Evolutionary conservation across 1,140 invertebrate genomes (phyloP), one percentile per base, ranked within the genome.

Genomic region (Nasonia vitripennis): DNA sequence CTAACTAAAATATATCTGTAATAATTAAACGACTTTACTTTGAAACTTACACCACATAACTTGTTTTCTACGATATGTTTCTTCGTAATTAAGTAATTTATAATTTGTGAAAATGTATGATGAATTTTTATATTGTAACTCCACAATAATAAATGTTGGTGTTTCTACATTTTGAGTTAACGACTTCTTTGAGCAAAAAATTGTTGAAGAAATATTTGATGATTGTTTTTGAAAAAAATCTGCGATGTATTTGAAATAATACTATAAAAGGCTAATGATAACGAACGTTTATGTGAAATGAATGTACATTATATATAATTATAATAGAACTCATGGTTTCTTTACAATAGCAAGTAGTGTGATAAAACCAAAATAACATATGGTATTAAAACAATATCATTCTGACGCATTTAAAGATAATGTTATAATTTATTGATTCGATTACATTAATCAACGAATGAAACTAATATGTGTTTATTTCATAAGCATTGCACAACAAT

Each of bases 181-280:
- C 55, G 17, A 62, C 17, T 62, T 62, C 5, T 17, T 62, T 62
- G 7, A 62, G 0, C 6, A n/a, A 55, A n/a, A 7, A 3, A 62
- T n/a, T 62, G 17, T n/a, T 7, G 20, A 62, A 20, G 6, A n/a
- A 62, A 20, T n/a, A 62, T 62, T 62, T 62, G 6, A 20, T 9
- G 17, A 62, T 62, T n/a, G 20, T 62, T 62, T 62, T 6, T 62
- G 55, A 62, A 17, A n/a, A 1, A 62, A 20, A 20, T 62, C 55
- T 62, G 55, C 55, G 17, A 62, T 62, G 55, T 62, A 62, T 62
- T 62, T 62, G 55, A 62, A 62, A 62, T 62, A n/a, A 20, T 62
- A 62, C 55, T 62, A n/a, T 62, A 62, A 62, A 62, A 62, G 55
- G 55, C 55, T 62, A 62, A 62, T 62, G 55, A 62, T 62, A 62